Conservation (phyloP, 2,113 vertebrate genomes). For the Scalopus aquaticus region DNA sequence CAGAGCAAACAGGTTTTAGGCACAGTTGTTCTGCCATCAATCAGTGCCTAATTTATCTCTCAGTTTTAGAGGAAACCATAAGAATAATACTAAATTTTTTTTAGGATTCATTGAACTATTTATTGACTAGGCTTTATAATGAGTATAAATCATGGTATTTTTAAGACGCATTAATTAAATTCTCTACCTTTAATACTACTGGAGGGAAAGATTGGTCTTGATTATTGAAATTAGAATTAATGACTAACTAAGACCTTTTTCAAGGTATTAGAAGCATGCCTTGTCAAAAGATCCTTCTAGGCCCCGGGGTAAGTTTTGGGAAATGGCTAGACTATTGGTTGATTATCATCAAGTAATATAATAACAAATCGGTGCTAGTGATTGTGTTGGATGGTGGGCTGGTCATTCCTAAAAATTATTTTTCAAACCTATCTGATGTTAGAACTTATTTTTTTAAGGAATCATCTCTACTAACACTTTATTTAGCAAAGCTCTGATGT, state of each 20-base stretch:
- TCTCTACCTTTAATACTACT: background rate
- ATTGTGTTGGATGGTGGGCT: background rate
- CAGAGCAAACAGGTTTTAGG: constrained; percentile 30
- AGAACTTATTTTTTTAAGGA: background rate
- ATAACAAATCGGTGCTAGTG: background rate
- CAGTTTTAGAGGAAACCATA: constrained; percentile 22
- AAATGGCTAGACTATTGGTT: background rate
- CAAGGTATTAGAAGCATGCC: background rate
- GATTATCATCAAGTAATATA: background rate
- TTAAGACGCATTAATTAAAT: background rate
- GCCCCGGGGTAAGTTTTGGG: constrained; percentile 27
- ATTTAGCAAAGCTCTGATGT: background rate
- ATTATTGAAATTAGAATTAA: constrained; percentile 30
- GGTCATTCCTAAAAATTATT: background rate
- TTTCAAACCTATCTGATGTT: constrained; percentile 13
- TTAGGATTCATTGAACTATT: constrained; percentile 5
- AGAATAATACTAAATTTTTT: background rate
- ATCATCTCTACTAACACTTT: background rate
- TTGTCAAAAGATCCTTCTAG: background rate
- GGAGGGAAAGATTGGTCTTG: background rate
- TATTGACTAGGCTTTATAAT: background rate
- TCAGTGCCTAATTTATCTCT: background rate
- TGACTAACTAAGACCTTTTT: background rate
- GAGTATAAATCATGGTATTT: background rate
- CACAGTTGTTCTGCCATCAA: background rate